Evolutionary conservation across 1,140 invertebrate species (phyloP).

Genomic region (Yoshiicerus persimilis): DNA sequence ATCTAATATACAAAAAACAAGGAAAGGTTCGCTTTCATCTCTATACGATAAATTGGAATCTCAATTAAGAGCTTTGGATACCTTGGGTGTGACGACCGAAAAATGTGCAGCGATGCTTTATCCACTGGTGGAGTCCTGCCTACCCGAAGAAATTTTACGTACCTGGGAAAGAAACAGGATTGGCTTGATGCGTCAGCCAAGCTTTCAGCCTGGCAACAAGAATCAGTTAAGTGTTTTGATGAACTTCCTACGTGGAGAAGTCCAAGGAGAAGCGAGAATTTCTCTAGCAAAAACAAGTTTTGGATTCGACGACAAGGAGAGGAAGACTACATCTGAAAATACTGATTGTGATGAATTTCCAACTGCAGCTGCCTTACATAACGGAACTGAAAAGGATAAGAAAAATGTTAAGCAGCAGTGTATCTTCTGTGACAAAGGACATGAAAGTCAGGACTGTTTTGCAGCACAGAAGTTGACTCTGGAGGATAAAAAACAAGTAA

Average conservation of each 20-base stretch:
- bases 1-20: constrained; percentile 29
- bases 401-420: not conserved
- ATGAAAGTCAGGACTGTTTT: not conserved
- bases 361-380: not conserved
- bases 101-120: not conserved
- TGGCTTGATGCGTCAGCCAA: not conserved
- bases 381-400: not conserved
- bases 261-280: not conserved
- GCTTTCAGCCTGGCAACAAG: not conserved
- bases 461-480: not conserved
- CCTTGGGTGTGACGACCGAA: not conserved
- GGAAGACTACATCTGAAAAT: not conserved
- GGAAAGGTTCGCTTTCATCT: constrained; percentile 42
- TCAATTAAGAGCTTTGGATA: not conserved
- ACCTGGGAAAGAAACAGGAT: not conserved
- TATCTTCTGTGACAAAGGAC: constrained; percentile 22
- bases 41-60: not conserved
- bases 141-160: not conserved
- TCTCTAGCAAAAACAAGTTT: not conserved
- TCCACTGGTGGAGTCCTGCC: not conserved
- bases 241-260: not conserved
- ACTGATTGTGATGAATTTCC: not conserved
- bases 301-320: not conserved
- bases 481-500: not conserved
- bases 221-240: not conserved